phyloP scores from a whole-genome alignment of 2,888 invertebrate species.

The Melieria picta region DNA sequence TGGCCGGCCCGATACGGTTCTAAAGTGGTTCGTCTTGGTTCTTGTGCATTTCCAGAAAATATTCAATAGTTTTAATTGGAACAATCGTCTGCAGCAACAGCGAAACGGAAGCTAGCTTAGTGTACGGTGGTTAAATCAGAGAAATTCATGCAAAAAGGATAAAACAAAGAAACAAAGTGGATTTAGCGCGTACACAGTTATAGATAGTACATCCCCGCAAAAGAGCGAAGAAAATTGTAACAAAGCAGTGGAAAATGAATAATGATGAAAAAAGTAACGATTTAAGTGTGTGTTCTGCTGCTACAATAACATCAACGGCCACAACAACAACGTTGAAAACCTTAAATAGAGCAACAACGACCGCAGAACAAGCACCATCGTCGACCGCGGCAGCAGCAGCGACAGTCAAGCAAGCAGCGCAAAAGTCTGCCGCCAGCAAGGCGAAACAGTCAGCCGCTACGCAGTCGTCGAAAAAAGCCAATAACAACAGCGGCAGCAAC shows the following conservation, averaged over 20 bases:
- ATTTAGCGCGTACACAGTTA: too few relatives aligned
- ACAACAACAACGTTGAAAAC: constrained; percentile 18
- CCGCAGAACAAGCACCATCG: constrained; percentile 19
- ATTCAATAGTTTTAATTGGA: constrained; percentile 4
- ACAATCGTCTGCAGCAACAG: constrained; percentile 16
- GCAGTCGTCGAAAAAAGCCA: constrained; percentile 26
- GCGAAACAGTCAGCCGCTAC: constrained; percentile 21
- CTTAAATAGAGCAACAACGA: constrained; percentile 18
- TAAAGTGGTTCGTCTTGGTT: not conserved
- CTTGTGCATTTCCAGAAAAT: constrained; percentile 12
- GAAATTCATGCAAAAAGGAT: not conserved
- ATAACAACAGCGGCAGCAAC: not conserved
- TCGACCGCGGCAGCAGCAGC: constrained; percentile 27
- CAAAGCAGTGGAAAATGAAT: constrained; percentile 36
- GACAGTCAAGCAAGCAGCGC: constrained; percentile 3
- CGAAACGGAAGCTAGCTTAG: not conserved
- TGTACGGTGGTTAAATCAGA: not conserved
- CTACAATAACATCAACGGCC: constrained; percentile 31
- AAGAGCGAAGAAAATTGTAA: constrained; percentile 7
- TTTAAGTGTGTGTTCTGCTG: constrained; percentile 41
- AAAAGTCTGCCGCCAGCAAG: constrained; percentile 25
- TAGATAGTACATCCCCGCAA: not conserved
- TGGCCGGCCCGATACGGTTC: too few relatives aligned
- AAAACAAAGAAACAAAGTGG: too few relatives aligned
- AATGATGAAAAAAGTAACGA: constrained; percentile 42